Percentiles rank a stretch among this genome's conserved stretches.
phyloP scores from a whole-genome alignment of 2,113 vertebrate genomes.

The Anguilla rostrata region DNA sequence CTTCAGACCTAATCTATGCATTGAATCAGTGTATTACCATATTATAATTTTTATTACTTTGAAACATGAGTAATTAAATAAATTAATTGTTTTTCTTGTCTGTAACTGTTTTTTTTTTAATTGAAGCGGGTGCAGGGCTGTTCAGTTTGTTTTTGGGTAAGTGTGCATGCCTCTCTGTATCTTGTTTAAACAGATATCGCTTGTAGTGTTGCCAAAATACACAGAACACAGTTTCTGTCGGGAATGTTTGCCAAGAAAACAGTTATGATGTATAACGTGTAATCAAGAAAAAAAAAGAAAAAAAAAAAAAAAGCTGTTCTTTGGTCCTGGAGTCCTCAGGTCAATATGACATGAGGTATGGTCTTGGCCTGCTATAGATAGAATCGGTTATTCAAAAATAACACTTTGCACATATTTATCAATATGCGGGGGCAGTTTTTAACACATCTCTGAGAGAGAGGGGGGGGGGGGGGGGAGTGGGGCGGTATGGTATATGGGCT shows the following conservation, averaged over 20 bases:
- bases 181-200: background rate
- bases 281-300: background rate
- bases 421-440: background rate
- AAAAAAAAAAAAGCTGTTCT: background rate
- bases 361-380: background rate
- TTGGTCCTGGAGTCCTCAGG: background rate
- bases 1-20: too few species aligned
- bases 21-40: background rate
- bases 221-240: background rate
- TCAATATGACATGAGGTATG: background rate
- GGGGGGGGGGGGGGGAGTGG: too few species aligned
- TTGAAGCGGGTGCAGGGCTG: too few species aligned
- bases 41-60: background rate
- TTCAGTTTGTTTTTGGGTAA: background rate
- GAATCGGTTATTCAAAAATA: background rate
- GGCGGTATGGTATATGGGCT: background rate
- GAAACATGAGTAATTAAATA: background rate
- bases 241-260: background rate
- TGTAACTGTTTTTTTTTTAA: background rate
- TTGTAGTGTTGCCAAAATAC: background rate
- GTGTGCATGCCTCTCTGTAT: background rate
- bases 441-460: background rate
- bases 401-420: background rate
- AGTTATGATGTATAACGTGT: background rate
- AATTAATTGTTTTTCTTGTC: background rate